Base-by-base conservation (phyloP, 2,797 vertebrate species). In the Sitta carolinensis region DNA sequence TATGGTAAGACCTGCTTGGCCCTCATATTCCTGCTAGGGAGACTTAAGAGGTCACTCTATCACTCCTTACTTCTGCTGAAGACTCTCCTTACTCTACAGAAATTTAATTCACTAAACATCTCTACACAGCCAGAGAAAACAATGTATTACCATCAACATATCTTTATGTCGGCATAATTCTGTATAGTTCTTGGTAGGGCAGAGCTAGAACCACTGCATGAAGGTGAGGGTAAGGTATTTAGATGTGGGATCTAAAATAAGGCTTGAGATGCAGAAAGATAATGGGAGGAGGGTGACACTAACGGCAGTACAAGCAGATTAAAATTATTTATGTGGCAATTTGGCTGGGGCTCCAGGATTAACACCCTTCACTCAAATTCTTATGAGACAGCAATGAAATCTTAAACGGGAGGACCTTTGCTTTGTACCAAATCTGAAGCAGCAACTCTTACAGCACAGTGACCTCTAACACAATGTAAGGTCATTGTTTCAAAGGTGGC, bases 241-340 rank as follows among this genome's bases (percentile, higher is more conserved):
- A 88, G 64, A 61, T 19, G 20, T 16, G 14, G 30, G n/a, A 62
- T 34, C 40, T 83, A 78, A 92, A 87, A 57, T 45, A 66, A 62
- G 55, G 68, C 75, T 52, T 1, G 12, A 84, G 58, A 72, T 40
- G n/a, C 73, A 52, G 62, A 51, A 47, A 87, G 54, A n/a, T 67
- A 91, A 91, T 25, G 34, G 57, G 40, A 86, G 36, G 13, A 96
- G n/a, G 27, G 55, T 50, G 75, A 83, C 38, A 50, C 34, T 52
- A 85, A 42, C 64, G 94, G 69, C 48, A 84, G 38, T 7, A 47
- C 32, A 67, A 32, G 51, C 32, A 76, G 69, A 59, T 66, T 69
- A 62, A 81, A 92, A 94, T 88, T 76, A 86, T 13, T 47, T 58
- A 86, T 94, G 70, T 61, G 90, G 89, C 77, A 94, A 86, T 91